Evolutionary conservation across 2,797 vertebrate species (phyloP).

Genomic region (Gallinago solitaria): DNA sequence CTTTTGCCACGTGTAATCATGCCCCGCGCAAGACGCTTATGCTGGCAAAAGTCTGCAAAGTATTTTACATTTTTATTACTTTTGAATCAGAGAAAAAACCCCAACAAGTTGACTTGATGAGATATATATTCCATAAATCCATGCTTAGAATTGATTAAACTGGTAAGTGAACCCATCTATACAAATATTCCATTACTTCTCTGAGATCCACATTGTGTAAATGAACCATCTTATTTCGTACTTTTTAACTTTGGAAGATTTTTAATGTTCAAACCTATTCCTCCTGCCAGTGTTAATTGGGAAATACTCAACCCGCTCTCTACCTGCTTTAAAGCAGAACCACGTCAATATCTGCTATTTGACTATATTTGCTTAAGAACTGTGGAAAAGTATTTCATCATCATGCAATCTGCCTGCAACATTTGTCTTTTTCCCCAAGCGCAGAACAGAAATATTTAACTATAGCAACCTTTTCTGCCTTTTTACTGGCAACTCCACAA

Average conservation of each 20-base stretch:
- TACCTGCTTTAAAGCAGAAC: neutral
- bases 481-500: neutral
- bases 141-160: neutral
- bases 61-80: neutral
- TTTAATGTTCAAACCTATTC: neutral
- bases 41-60: neutral
- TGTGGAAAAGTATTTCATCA: constrained; percentile 21
- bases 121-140: neutral
- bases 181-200: neutral
- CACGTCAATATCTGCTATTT: neutral
- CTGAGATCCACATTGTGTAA: neutral
- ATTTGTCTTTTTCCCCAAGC: neutral
- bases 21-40: accelerated
- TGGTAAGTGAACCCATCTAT: neutral
- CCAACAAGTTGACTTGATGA: neutral
- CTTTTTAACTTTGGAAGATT: neutral
- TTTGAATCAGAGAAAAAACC: neutral
- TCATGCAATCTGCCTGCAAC: neutral
- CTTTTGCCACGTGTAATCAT: neutral
- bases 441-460: neutral
- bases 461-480: neutral
- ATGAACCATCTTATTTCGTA: neutral
- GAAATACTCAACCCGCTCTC: neutral
- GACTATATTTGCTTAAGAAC: constrained; percentile 17
- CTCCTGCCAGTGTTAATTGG: neutral